Evolutionary conservation across 1,140 invertebrate species (phyloP), one percentile per base, ranked within the genome.

Genomic region (Teleogryllus occipitalis): DNA sequence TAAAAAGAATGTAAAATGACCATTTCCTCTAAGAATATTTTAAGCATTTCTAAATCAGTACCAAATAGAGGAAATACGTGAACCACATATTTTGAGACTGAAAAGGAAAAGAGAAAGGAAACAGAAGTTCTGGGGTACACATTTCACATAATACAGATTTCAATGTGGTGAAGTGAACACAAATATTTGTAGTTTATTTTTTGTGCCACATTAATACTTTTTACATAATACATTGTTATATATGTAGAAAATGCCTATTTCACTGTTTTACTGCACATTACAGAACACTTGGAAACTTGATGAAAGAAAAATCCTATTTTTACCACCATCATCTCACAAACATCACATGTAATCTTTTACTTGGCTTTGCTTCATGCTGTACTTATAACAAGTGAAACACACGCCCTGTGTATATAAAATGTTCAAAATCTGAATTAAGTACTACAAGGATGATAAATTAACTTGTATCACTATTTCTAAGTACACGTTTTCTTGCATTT

Each of bases 131-230:
- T 39, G 27, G 27, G 27, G 27, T 39, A 39, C 27, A 39, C 27
- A 18, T 65, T 65, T 65, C 7, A 14, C 54, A 65, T 65, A 65
- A 65, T 65, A 18, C 54, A 65, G 18, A 65, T 65, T 65, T 65
- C 54, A 65, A 65, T 65, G 54, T 65, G 54, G 54, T 65, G 54
- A 65, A 65, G 54, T 65, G 54, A 65, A 65, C 54, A 65, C 54
- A 65, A 65, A 65, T 65, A 65, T 65, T 65, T 65, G 54, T 65
- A 65, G 54, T 65, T 65, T 65, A 65, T 65, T 65, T 65, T 65
- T 65, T 65, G 54, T 65, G 54, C 54, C 54, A 65, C 54, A 65
- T 65, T 65, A 65, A 65, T 65, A 65, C 54, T 65, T 65, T 65
- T 65, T 65, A 65, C 54, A 65, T 65, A 65, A 65, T 65, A 65